These are phyloP conservation scores for Aulostomus chinensis DNA, from an alignment of 2,797 vertebrate species.

Conservation along the genomic window DNA sequence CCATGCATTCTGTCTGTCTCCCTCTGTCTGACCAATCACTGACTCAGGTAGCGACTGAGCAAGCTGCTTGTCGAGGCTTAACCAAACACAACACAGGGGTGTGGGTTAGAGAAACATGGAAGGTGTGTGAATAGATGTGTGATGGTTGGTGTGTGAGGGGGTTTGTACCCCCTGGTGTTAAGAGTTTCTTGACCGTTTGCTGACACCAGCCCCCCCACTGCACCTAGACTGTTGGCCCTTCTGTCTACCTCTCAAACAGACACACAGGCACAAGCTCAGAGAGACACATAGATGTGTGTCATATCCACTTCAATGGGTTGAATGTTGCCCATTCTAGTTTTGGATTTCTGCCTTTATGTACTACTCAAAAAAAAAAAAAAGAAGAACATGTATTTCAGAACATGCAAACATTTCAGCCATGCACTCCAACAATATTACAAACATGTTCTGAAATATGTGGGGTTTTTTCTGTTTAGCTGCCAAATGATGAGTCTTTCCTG, in stretches of 20 bases:
- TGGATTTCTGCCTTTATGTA: not conserved
- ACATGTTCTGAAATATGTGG: too few species aligned
- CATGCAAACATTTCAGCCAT: too few species aligned
- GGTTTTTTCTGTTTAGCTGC: too few species aligned
- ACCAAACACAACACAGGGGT: slow-evolving; percentile 31
- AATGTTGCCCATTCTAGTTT: slow-evolving; percentile 2
- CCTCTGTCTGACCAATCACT: slow-evolving; percentile 32
- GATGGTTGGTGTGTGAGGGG: slow-evolving; percentile 43
- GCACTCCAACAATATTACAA: too few species aligned
- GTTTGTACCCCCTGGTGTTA: slow-evolving; percentile 65
- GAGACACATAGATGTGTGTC: slow-evolving; percentile 28
- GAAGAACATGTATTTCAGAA: too few species aligned
- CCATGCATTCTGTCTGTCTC: slow-evolving; percentile 6
- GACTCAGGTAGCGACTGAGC: slow-evolving; percentile 39
- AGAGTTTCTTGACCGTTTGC: slow-evolving; percentile 76
- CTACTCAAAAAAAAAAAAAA: too few species aligned
- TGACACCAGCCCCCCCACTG: slow-evolving; percentile 67
- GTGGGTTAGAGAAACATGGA: slow-evolving; percentile 13
- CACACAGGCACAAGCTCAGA: slow-evolving; percentile 12
- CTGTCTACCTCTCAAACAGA: slow-evolving; percentile 48
- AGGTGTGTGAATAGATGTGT: slow-evolving; percentile 12
- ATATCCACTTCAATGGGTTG: slow-evolving; percentile 23
- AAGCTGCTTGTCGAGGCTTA: slow-evolving; percentile 49
- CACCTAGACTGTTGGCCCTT: slow-evolving; percentile 73
- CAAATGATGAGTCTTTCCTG: too few species aligned